These are phyloP conservation scores for Oscheius myriophilus DNA, from an alignment of 2,888 invertebrate genomes.

Conservation along the genomic window DNA sequence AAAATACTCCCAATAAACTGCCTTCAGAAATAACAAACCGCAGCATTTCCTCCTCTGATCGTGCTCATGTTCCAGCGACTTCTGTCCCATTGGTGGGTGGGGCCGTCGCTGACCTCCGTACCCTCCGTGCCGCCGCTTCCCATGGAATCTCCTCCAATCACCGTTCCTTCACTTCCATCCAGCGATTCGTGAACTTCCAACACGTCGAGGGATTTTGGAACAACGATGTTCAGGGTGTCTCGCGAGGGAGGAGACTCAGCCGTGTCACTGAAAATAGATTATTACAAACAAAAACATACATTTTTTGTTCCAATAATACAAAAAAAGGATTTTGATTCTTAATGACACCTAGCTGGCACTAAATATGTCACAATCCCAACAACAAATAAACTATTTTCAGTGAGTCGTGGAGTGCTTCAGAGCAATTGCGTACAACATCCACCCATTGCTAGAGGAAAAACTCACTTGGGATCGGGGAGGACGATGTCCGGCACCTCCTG, in stretches of 20 bases:
- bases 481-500: conserved; percentile 50
- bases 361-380: too few relatives aligned
- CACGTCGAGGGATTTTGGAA: conserved; percentile 27
- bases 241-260: background rate
- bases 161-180: conserved; percentile 34
- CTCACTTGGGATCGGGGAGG: conserved; percentile 23
- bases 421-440: too few relatives aligned
- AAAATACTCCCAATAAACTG: background rate
- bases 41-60: conserved; percentile 48
- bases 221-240: background rate
- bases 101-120: conserved; percentile 27
- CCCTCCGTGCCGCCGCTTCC: conserved; percentile 24
- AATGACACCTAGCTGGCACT: too few relatives aligned
- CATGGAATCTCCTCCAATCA: conserved; percentile 32
- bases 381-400: too few relatives aligned
- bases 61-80: conserved; percentile 57
- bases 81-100: conserved; percentile 54
- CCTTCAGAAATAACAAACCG: background rate
- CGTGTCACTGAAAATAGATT: conserved; percentile 7
- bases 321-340: too few relatives aligned
- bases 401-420: too few relatives aligned
- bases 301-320: conserved; percentile 1
- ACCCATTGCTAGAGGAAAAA: too few relatives aligned
- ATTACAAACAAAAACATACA: background rate
- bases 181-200: conserved; percentile 28